Evolutionary conservation across 2,113 vertebrate species (phyloP).

Genomic region (Penelope pileata): DNA sequence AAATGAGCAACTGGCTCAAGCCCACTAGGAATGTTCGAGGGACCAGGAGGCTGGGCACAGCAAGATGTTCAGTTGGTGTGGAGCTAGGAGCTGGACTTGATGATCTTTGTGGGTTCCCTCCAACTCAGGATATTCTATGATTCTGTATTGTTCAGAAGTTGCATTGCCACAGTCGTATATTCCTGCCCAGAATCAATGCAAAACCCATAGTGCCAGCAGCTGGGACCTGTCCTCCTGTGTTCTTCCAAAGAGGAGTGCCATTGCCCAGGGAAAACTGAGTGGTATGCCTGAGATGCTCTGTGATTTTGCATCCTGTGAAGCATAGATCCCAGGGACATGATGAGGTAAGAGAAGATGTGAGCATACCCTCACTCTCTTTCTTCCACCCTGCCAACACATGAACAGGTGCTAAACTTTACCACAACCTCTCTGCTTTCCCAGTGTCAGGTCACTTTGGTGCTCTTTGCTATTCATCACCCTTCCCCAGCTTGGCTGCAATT

Average conservation of each 20-base stretch:
- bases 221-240: neutral
- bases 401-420: neutral
- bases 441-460: neutral
- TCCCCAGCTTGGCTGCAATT: neutral
- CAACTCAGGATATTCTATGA: neutral
- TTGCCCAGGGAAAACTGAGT: neutral
- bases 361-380: neutral
- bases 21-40: neutral
- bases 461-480: neutral
- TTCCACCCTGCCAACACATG: neutral
- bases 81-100: too few species aligned
- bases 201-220: neutral
- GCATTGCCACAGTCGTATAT: neutral
- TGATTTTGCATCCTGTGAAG: neutral
- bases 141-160: neutral
- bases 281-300: too few species aligned
- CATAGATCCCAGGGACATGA: neutral
- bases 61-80: neutral
- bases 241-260: rapidly evolving
- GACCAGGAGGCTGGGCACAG: neutral
- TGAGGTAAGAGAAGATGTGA: neutral
- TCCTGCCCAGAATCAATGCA: neutral
- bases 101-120: too few species aligned
- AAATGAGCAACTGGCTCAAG: neutral
- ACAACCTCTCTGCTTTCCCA: neutral